Evolutionary conservation across 1,140 invertebrate species (phyloP).

Genomic region (Caerostris extrusa): DNA sequence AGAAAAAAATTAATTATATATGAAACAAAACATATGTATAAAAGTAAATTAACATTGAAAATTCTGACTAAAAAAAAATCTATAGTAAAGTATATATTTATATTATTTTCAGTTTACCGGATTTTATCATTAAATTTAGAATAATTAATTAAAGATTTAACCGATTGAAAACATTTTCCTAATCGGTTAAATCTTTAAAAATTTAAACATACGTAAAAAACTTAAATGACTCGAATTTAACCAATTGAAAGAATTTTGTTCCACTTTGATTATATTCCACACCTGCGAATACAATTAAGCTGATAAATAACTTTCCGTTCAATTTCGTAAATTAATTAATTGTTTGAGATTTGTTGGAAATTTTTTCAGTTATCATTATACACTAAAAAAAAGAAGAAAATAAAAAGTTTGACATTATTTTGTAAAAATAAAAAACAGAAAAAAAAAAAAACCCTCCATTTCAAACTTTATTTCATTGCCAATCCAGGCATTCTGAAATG

Average conservation of each 20-base stretch:
- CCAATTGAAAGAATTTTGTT: background rate
- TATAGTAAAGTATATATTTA: too few relatives aligned
- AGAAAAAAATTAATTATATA: too few relatives aligned
- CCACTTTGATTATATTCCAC: background rate
- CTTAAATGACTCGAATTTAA: background rate
- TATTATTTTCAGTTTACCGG: too few relatives aligned
- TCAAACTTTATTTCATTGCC: background rate
- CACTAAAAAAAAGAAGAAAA: background rate
- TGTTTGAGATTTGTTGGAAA: background rate
- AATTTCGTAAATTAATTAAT: constrained; percentile 2
- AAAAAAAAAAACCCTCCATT: background rate
- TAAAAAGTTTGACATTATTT: background rate
- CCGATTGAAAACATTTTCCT: background rate
- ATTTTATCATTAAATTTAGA: too few relatives aligned
- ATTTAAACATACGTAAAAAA: too few relatives aligned
- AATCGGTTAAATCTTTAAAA: background rate
- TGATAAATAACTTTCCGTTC: background rate
- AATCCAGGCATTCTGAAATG: background rate
- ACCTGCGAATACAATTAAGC: background rate
- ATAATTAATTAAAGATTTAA: too few relatives aligned
- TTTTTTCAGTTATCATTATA: background rate
- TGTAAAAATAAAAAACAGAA: background rate
- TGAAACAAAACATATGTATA: too few relatives aligned
- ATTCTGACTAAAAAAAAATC: too few relatives aligned
- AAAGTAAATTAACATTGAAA: too few relatives aligned